Conservation (phyloP, 2,797 vertebrate species). For the Erpetoichthys calabaricus region DNA sequence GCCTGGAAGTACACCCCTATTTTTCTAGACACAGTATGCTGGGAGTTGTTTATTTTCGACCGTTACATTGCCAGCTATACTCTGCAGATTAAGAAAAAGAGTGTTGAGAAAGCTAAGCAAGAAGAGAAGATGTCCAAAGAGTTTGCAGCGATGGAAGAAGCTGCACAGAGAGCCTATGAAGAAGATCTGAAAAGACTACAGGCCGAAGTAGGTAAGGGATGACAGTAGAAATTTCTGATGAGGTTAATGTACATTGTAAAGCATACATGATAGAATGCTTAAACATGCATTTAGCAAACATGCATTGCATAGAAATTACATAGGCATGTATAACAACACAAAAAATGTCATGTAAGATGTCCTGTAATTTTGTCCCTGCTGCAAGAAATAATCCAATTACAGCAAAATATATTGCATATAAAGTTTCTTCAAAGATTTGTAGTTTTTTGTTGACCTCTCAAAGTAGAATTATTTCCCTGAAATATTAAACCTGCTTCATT, state of each 20-base stretch:
- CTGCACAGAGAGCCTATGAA: slow-evolving; percentile 79
- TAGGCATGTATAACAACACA: slow-evolving; percentile 15
- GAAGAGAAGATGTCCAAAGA: slow-evolving; percentile 78
- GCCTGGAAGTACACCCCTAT: too few relatives aligned
- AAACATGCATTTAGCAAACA: slow-evolving; percentile 1
- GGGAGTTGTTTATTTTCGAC: too few relatives aligned
- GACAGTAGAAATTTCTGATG: too few relatives aligned
- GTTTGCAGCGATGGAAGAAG: slow-evolving; percentile 91
- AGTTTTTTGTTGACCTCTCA: too few relatives aligned
- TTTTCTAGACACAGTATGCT: too few relatives aligned
- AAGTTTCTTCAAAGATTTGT: slow-evolving; percentile 12
- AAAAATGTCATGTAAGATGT: too few relatives aligned
- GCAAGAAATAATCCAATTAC: slow-evolving; percentile 29
- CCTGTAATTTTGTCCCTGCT: slow-evolving; percentile 4
- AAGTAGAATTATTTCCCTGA: too few relatives aligned
- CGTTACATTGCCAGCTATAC: slow-evolving; percentile 9
- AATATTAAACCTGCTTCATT: too few relatives aligned
- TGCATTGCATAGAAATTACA: slow-evolving; percentile 22
- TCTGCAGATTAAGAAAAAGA: slow-evolving; percentile 86
- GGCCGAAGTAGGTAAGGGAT: slow-evolving; percentile 35
- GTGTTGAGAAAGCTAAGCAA: slow-evolving; percentile 78
- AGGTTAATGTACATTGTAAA: slow-evolving; percentile 4
- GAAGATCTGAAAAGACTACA: slow-evolving; percentile 86
- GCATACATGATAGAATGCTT: slow-evolving; percentile 16
- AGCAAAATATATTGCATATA: slow-evolving; percentile 21